Percentiles rank a stretch among this genome's conserved stretches.
These are phyloP conservation scores for Taenioides sp. DNA, from an alignment of 2,797 vertebrate genomes.

Conservation along the genomic window DNA sequence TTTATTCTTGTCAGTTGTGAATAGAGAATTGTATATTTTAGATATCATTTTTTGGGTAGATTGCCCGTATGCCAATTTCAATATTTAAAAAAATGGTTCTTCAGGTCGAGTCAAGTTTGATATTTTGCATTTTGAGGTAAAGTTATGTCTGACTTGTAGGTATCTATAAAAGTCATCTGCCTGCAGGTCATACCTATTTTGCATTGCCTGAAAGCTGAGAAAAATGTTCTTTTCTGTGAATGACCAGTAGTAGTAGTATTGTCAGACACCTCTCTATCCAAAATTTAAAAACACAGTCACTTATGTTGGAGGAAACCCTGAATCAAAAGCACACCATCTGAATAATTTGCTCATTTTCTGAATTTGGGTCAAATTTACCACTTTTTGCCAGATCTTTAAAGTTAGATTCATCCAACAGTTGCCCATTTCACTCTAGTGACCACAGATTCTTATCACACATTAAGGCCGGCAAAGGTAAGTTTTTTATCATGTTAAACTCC, in stretches of 20 bases:
- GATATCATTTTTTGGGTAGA: too few relatives aligned
- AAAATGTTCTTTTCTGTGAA: too few relatives aligned
- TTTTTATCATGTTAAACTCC: not conserved
- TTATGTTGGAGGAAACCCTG: not conserved
- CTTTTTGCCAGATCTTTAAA: slow-evolving; percentile 2
- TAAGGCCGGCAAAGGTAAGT: not conserved
- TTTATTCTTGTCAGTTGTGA: too few relatives aligned
- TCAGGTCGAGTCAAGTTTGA: too few relatives aligned
- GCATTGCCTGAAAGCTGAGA: too few relatives aligned
- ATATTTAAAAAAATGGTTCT: too few relatives aligned
- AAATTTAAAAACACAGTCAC: slow-evolving; percentile 3
- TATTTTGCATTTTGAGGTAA: too few relatives aligned
- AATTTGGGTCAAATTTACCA: not conserved
- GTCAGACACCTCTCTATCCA: not conserved
- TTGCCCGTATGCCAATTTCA: too few relatives aligned
- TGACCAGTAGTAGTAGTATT: not conserved
- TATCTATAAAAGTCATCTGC: too few relatives aligned
- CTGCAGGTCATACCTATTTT: too few relatives aligned
- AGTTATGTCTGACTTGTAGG: too few relatives aligned
- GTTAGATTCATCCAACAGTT: not conserved
- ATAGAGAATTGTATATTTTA: too few relatives aligned
- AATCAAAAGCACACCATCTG: not conserved
- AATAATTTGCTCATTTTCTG: slow-evolving; percentile 2
- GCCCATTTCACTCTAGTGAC: not conserved
- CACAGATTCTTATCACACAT: not conserved